These are phyloP conservation scores for Apodemus agrarius DNA, from an alignment of 2,797 vertebrate species.

Conservation along the genomic window DNA sequence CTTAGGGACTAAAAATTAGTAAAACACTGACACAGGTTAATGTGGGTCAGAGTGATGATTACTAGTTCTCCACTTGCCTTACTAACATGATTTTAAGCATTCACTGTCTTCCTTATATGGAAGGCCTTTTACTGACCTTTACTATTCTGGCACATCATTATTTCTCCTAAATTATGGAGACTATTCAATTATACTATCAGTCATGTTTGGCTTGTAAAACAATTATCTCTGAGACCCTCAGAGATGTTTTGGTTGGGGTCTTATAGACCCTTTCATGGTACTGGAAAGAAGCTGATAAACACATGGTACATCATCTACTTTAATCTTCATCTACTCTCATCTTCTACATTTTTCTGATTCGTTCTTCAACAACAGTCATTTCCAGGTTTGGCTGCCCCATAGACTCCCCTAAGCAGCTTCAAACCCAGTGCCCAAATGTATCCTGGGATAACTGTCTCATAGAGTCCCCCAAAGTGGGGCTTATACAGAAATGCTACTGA, in stretches of 20 bases:
- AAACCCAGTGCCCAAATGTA: not conserved
- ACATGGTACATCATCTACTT: not conserved
- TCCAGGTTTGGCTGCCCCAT: not conserved
- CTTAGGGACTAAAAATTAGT: not conserved
- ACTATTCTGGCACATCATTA: not conserved
- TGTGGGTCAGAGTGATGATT: not conserved
- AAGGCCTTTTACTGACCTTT: not conserved
- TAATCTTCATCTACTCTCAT: not conserved
- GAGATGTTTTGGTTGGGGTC: not conserved
- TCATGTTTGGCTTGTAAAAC: not conserved
- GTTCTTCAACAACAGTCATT: not conserved
- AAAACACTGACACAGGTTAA: not conserved
- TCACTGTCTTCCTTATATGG: not conserved
- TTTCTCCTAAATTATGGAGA: not conserved
- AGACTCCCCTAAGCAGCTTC: not conserved
- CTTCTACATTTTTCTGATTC: not conserved
- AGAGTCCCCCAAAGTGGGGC: not conserved
- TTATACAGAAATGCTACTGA: not conserved
- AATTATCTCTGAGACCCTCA: not conserved
- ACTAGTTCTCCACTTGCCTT: not conserved
- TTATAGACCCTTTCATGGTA: not conserved
- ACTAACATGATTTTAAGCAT: conserved; percentile 6
- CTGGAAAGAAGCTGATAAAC: not conserved
- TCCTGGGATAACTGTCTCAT: not conserved
- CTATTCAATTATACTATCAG: not conserved